Percentiles rank a stretch among this genome's conserved stretches.
These are phyloP conservation scores for Paramormyrops hopkinsi DNA, from an alignment of 2,797 vertebrate species.

Conservation along the genomic window DNA sequence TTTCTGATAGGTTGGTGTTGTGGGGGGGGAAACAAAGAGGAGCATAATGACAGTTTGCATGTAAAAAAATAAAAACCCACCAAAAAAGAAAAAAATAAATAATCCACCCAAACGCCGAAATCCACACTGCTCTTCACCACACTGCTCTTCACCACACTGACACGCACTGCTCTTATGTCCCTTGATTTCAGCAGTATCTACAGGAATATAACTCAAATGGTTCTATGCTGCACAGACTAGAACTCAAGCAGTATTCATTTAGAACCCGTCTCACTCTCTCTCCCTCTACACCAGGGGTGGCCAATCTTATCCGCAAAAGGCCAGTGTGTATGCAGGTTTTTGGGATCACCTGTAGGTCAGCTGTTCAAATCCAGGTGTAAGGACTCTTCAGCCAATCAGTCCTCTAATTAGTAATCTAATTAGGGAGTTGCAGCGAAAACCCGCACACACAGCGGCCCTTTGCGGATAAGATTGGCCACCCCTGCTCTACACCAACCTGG, in stretches of 20 bases:
- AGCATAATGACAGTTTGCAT: constrained; percentile 32
- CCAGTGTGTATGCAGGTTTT: too few species aligned
- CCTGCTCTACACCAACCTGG: not conserved
- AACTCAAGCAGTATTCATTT: not conserved
- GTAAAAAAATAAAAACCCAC: constrained; percentile 37
- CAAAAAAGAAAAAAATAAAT: constrained; percentile 37
- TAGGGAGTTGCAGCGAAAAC: too few species aligned
- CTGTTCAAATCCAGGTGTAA: too few species aligned
- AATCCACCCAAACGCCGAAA: constrained; percentile 1
- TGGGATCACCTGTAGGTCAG: too few species aligned
- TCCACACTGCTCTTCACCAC: not conserved
- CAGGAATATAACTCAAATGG: not conserved
- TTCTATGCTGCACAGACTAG: not conserved
- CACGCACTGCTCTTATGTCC: not conserved
- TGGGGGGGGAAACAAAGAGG: constrained; percentile 3
- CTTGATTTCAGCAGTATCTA: not conserved
- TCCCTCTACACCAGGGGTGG: not conserved
- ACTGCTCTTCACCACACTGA: not conserved
- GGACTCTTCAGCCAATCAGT: too few species aligned
- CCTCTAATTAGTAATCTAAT: too few species aligned
- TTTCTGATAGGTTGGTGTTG: not conserved
- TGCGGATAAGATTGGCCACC: too few species aligned
- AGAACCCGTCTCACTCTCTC: not conserved
- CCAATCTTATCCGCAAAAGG: too few species aligned
- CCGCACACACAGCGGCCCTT: too few species aligned